A percentile compares a stretch with the other conserved stretches of the same genome.
These are phyloP conservation scores for Drosophila pseudotakahashii DNA, from an alignment of 2,888 invertebrate genomes.

Conservation along the genomic window DNA sequence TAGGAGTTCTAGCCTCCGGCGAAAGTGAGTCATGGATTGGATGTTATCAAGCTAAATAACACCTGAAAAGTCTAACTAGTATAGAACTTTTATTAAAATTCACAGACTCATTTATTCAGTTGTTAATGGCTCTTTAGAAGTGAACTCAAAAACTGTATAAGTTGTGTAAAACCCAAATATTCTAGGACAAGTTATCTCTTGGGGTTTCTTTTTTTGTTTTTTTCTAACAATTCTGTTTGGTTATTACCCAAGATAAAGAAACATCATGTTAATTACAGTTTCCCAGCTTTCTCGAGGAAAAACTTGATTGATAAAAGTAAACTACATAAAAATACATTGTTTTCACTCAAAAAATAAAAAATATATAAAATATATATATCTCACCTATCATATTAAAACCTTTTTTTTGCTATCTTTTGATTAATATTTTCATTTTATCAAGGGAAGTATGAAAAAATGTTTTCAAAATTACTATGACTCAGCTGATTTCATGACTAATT, in stretches of 20 bases:
- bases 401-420: background rate
- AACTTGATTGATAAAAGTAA: background rate
- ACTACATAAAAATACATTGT: background rate
- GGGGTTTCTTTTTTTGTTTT: background rate
- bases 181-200: background rate
- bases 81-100: background rate
- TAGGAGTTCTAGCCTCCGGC: conserved; percentile 17
- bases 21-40: conserved; percentile 27
- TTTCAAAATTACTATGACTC: background rate
- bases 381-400: background rate
- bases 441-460: background rate
- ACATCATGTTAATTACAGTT: background rate
- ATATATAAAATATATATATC: too few species aligned
- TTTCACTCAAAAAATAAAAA: too few species aligned
- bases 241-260: conserved; percentile 6
- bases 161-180: background rate
- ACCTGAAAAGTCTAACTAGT: background rate
- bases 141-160: background rate
- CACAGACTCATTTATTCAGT: too few species aligned
- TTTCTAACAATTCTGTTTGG: conserved; percentile 1
- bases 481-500: background rate
- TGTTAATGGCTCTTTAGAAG: background rate
- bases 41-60: conserved; percentile 15
- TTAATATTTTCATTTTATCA: background rate
- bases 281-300: background rate